Base-by-base conservation (phyloP, 2,797 vertebrate genomes). In the Myotis myotis region DNA sequence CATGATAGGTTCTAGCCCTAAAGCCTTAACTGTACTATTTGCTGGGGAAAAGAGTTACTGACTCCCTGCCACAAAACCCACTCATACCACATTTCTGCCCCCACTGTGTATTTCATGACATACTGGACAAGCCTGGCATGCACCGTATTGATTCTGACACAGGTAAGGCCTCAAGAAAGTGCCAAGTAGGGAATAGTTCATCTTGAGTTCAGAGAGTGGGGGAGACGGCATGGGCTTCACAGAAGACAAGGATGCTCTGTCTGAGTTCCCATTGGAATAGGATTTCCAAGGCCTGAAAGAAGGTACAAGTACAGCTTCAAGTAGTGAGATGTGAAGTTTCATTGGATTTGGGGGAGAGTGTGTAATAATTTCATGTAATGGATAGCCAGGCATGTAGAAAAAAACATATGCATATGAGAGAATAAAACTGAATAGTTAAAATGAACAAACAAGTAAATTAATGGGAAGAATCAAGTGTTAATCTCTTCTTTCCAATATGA, bases 371-470 rank as follows among this genome's bases (percentile, higher is more conserved):
- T 49, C 17, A 0, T 60, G 5, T 28, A 5, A 30, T 53, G 11
- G 6, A 17, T 95, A 84, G 11, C 28, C 7, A 71, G 8, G 3
- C 11, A 75, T 33, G 3, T 10, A 82, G 17, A 36, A 88, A 55
- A 55, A 91, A 80, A 22, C 33, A 82, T 1, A 19, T 33, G 36
- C 7, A 64, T 72, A 15, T 22, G 19, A 53, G 44, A 30, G 16
- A 36, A 83, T 53, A 78, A 3, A 78, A 16, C 23, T 2, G 10
- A 72, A 64, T 33, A 83, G 10, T 78, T 30, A 16, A 84, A 83
- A 82, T 62, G 36, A 74, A 81, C 71, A 82, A 81, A 87, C 6
- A 74, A 79, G 20, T 72, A 92, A 74, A 49, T 47, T 68, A 89
- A 75, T 68, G 11, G 13, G 75, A 85, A 86, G 60, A 92, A 76